Conservation (phyloP, 2,113 vertebrate species). For the Odocoileus virginianus region DNA sequence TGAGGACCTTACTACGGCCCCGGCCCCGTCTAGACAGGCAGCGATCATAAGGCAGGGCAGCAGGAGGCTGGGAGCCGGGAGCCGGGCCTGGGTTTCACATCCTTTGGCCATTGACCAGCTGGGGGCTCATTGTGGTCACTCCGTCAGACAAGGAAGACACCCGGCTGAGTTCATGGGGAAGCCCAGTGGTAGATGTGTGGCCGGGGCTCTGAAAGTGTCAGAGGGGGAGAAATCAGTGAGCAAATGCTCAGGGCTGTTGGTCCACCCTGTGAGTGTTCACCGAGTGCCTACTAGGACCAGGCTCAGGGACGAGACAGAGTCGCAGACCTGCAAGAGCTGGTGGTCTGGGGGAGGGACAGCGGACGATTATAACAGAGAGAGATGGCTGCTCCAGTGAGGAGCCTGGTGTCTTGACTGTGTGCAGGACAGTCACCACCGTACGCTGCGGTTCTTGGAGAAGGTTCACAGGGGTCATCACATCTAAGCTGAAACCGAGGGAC, state of each 20-base stretch:
- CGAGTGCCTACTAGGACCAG: background rate
- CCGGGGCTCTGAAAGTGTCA: background rate
- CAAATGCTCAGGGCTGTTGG: background rate
- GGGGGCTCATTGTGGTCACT: background rate
- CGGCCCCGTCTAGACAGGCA: accelerated
- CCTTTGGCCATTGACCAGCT: background rate
- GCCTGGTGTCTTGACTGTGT: accelerated
- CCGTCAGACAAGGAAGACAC: background rate
- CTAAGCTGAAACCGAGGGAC: background rate
- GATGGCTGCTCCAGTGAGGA: accelerated
- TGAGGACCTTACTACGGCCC: background rate
- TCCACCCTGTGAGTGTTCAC: background rate
- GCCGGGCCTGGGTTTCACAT: accelerated
- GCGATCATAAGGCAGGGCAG: background rate
- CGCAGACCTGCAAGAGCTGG: background rate
- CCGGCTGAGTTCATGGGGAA: background rate
- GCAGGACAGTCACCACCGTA: background rate
- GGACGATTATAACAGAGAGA: background rate
- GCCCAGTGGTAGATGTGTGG: background rate
- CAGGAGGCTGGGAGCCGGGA: background rate
- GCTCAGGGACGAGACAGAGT: background rate
- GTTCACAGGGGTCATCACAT: background rate
- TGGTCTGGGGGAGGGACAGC: background rate
- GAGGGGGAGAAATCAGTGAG: background rate
- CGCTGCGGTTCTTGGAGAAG: accelerated